These are phyloP conservation scores for Agelastica alni DNA, from an alignment of 2,888 invertebrate genomes.

Conservation along the genomic window DNA sequence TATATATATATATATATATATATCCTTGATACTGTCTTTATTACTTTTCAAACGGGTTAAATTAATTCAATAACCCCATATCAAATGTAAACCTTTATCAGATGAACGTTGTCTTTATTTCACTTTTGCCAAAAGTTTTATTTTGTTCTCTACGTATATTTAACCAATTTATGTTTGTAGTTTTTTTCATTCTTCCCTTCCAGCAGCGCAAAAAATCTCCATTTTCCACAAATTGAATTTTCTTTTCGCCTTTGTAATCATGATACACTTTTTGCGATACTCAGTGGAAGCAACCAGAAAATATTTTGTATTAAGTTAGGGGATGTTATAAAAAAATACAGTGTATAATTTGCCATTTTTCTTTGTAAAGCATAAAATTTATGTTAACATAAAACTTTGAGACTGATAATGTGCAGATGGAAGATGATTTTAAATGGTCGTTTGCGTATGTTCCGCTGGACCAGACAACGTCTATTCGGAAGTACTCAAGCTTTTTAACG, in stretches of 20 bases:
- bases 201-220: background rate
- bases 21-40: too few relatives aligned
- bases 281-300: background rate
- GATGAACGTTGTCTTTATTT: too few relatives aligned
- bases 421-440: too few relatives aligned
- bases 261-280: background rate
- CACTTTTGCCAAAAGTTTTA: background rate
- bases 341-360: background rate
- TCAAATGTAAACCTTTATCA: too few relatives aligned
- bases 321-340: background rate
- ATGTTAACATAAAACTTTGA: background rate
- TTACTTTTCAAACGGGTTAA: too few relatives aligned
- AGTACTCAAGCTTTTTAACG: too few relatives aligned
- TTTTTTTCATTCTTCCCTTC: background rate
- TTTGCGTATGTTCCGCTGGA: too few relatives aligned
- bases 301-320: constrained; percentile 1
- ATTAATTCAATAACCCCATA: too few relatives aligned
- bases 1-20: too few relatives aligned
- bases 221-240: constrained; percentile 7
- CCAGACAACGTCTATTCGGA: too few relatives aligned
- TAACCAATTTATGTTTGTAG: background rate
- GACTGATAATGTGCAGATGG: background rate
- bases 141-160: background rate
- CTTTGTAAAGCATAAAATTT: background rate
- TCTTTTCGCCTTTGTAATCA: constrained; percentile 1